Conservation (phyloP, 2,797 vertebrate species). For the Tokudaia muenninki region DNA sequence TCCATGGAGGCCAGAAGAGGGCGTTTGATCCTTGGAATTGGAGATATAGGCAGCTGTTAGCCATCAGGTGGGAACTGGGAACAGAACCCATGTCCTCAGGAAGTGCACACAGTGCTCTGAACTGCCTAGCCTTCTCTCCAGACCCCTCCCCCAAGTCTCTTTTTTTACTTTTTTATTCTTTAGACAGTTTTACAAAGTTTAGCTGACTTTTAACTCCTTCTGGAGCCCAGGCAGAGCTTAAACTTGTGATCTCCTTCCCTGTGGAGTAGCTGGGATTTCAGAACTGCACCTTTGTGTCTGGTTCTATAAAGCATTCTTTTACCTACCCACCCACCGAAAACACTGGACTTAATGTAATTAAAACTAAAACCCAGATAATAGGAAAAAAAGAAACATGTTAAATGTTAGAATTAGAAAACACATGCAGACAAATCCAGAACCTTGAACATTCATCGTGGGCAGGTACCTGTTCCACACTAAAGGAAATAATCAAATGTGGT, state of each 20-base stretch:
- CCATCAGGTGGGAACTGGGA: neutral
- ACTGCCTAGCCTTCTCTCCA: neutral
- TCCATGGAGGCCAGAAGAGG: neutral
- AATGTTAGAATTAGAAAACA: neutral
- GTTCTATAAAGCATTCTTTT: neutral
- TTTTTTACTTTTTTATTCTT: neutral
- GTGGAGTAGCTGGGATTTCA: neutral
- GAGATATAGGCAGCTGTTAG: neutral
- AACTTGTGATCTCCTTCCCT: neutral
- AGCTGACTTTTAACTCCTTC: neutral
- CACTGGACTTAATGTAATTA: neutral
- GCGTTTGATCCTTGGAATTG: neutral
- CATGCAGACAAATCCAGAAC: neutral
- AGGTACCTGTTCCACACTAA: neutral
- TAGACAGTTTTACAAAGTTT: neutral
- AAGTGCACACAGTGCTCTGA: neutral
- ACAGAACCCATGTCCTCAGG: neutral
- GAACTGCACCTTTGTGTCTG: neutral
- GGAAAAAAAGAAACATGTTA: neutral
- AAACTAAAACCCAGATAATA: neutral
- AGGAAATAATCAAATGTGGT: neutral
- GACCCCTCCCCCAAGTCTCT: neutral
- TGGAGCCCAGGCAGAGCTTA: neutral
- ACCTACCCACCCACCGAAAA: neutral
- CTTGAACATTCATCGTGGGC: neutral